These are phyloP conservation scores for Alviniconcha strummeri DNA, from an alignment of 2,888 invertebrate species.

Conservation along the genomic window DNA sequence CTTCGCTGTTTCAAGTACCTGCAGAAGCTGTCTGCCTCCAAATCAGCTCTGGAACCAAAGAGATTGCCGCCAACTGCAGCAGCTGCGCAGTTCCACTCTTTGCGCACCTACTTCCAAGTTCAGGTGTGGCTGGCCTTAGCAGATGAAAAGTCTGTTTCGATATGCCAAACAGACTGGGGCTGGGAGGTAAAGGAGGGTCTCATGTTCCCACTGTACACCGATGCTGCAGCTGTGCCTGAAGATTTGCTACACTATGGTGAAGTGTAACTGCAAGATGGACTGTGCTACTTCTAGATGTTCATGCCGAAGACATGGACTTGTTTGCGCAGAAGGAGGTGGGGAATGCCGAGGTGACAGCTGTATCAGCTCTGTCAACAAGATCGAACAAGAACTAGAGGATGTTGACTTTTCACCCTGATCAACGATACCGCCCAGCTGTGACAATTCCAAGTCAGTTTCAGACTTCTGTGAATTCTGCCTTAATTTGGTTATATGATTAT, in stretches of 20 bases:
- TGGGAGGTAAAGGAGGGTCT: constrained; percentile 1
- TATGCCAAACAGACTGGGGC: constrained; percentile 5
- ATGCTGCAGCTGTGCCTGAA: constrained; percentile 13
- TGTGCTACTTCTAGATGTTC: constrained; percentile 13
- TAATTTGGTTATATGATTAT: too few species aligned
- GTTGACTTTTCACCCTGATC: too few species aligned
- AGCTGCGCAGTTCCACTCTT: too few species aligned
- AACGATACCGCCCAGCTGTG: too few species aligned
- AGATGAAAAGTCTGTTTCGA: not conserved
- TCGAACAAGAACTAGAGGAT: too few species aligned
- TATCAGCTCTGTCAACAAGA: not conserved
- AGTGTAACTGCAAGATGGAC: constrained; percentile 12
- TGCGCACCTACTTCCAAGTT: not conserved
- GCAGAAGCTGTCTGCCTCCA: not conserved
- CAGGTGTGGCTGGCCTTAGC: not conserved
- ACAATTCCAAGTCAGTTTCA: too few species aligned
- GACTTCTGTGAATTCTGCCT: too few species aligned
- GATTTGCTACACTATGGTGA: not conserved
- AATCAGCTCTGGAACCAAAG: too few species aligned
- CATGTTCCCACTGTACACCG: not conserved
- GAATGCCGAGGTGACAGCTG: not conserved
- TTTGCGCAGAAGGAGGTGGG: constrained; percentile 6
- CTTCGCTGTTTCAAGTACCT: not conserved
- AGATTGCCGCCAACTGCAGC: too few species aligned
- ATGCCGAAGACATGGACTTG: constrained; percentile 13